Conservation (phyloP, 1,140 invertebrate species). For the Panulirus ornatus region DNA sequence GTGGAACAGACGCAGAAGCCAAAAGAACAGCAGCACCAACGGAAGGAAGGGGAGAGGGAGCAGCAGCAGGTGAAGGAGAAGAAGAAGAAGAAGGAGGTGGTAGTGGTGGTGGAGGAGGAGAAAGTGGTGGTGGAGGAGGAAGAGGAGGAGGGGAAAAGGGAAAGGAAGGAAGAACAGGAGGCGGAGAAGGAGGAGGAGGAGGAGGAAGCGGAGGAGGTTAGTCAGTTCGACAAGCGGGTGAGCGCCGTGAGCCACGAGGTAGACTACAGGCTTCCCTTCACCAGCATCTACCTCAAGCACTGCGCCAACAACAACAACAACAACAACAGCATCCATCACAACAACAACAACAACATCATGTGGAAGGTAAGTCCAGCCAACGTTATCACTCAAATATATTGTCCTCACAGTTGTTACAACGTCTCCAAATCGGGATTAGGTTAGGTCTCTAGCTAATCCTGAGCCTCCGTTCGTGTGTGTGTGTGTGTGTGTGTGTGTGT, state of each 20-base stretch:
- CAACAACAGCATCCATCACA: slow-evolving; percentile 19
- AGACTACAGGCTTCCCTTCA: slow-evolving; percentile 65
- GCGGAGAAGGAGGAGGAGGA: slow-evolving; percentile 16
- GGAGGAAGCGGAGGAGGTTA: slow-evolving; percentile 17
- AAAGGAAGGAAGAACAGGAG: slow-evolving; percentile 25
- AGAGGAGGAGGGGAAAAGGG: slow-evolving; percentile 17
- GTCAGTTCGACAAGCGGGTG: slow-evolving; percentile 30
- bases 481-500: too few species aligned
- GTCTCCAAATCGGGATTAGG: too few species aligned
- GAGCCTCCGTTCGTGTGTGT: too few species aligned
- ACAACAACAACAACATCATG: slow-evolving; percentile 39
- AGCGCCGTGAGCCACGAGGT: slow-evolving; percentile 56
- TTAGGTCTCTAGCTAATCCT: too few species aligned
- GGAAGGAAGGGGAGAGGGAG: not conserved
- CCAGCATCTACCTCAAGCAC: slow-evolving; percentile 62
- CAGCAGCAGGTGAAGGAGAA: slow-evolving; percentile 9
- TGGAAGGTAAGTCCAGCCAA: slow-evolving; percentile 66
- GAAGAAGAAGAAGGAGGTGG: not conserved
- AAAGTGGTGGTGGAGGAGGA: not conserved
- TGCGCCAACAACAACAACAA: slow-evolving; percentile 45
- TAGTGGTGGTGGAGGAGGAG: not conserved
- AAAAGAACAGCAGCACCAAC: not conserved
- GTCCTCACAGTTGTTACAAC: too few species aligned
- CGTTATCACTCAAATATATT: too few species aligned
- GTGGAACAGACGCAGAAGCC: not conserved